A percentile compares a stretch with the other conserved stretches of the same genome.
Conservation (phyloP, 2,113 vertebrate species). For the Saccopteryx bilineata region DNA sequence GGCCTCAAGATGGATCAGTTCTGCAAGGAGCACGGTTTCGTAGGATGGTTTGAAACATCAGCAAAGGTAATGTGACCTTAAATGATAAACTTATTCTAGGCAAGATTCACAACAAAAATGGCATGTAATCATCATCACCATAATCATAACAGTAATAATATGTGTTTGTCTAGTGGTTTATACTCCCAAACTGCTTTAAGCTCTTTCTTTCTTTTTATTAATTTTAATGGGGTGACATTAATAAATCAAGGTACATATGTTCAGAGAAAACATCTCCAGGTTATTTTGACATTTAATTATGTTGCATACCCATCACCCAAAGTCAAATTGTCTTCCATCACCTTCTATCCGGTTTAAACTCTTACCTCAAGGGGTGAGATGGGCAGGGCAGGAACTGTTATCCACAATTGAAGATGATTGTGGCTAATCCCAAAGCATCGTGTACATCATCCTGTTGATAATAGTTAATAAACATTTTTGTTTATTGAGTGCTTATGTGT, state of each 20-base stretch:
- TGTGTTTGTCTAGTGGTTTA: neutral
- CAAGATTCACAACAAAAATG: conserved; percentile 21
- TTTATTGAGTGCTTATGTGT: neutral
- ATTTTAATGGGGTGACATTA: too few species aligned
- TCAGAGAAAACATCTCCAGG: too few species aligned
- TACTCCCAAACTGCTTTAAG: neutral
- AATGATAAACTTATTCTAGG: neutral
- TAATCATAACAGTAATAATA: neutral
- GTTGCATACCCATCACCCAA: too few species aligned
- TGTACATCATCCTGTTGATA: neutral
- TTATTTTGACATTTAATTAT: too few species aligned
- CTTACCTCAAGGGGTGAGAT: neutral
- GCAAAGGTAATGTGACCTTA: conserved; percentile 88
- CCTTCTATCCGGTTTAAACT: too few species aligned
- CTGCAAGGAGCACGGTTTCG: conserved; percentile 92
- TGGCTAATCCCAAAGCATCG: neutral
- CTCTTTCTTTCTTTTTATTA: neutral
- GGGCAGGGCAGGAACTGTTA: neutral
- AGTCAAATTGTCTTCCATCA: too few species aligned
- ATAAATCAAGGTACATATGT: too few species aligned
- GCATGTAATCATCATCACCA: neutral
- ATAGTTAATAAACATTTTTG: neutral
- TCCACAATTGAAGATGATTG: conserved; percentile 11
- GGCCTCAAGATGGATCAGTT: conserved; percentile 93
- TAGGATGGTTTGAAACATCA: conserved; percentile 93